Evolutionary conservation across 1,140 invertebrate species (phyloP), one percentile per base, ranked within the genome.

Genomic region (Drosophila subobscura): DNA sequence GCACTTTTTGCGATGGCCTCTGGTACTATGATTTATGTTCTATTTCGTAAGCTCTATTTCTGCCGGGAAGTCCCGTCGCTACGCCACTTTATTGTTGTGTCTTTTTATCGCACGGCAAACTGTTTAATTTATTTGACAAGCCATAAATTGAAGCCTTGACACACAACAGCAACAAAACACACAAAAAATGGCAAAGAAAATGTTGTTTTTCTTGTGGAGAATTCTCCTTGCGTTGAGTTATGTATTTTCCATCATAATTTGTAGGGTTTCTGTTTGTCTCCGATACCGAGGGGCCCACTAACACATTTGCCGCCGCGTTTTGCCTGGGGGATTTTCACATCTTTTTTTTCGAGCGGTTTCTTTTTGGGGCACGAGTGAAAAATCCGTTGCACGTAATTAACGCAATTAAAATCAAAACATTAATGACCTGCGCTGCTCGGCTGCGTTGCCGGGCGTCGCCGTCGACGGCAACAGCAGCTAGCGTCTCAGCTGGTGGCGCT

Each of bases 401-500:
- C 89, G 79, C 89, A 91, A 91, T 91, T 91, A 90, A 91, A 90
- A 91, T 89, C 89, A 90, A 91, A 90, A 91, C 89, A 89, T 88
- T 91, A 91, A 91, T 91, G 89, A 90, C 89, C 89, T 88, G 75
- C 83, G 78, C 83, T 78, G 58, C 49, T 44, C 33, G 33, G 45
- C 56, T 23, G 60, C 64, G 55, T 49, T 25, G 42, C 25, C 53
- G 40, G 45, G 42, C 72, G 63, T 29, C 71, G 65, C 40, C 45
- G 68, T 22, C 50, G 72, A 44, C 72, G 42, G 33, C 61, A 58
- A 4, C 55, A 12, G 75, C 41, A n/a, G 41, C 52, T 5, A 20
- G 67, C 10, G 33, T 12, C 47, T 16, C 63, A n/a, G 65, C 14
- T 20, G 40, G 1, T 64, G 46, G n/a, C 46, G 54, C 50, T 40